phyloP scores from a whole-genome alignment of 2,113 vertebrate species.

The Picathartes gymnocephalus region DNA sequence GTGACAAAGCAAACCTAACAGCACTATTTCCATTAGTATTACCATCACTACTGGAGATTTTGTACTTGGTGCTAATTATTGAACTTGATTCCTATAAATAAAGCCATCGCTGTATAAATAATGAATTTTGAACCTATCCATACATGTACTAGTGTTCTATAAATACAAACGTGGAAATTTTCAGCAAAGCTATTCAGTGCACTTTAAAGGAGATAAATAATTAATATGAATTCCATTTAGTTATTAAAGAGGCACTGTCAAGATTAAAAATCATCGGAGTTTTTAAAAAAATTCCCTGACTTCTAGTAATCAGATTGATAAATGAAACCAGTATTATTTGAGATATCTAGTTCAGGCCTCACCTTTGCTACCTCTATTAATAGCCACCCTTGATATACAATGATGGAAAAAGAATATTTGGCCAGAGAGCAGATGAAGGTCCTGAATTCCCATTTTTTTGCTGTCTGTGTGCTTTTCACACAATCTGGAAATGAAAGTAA shows the following conservation, averaged over 20 bases:
- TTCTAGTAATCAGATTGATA: neutral
- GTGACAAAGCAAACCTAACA: neutral
- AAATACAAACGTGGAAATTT: slow-evolving; percentile 25
- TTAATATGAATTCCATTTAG: slow-evolving; percentile 39
- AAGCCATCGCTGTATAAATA: slow-evolving; percentile 24
- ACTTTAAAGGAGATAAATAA: slow-evolving; percentile 55
- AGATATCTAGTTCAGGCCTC: neutral
- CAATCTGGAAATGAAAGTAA: neutral
- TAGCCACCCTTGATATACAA: neutral
- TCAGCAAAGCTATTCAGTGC: slow-evolving; percentile 9
- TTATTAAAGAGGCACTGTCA: slow-evolving; percentile 32
- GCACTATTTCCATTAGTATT: neutral
- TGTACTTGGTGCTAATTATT: neutral
- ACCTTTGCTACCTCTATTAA: neutral
- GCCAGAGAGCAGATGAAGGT: neutral
- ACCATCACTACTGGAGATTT: neutral
- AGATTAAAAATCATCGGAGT: slow-evolving; percentile 19
- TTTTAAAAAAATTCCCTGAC: slow-evolving; percentile 15
- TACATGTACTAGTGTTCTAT: slow-evolving; percentile 8
- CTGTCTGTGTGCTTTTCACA: neutral
- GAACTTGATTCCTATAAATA: slow-evolving; percentile 16
- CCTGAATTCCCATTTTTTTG: neutral
- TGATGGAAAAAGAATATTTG: neutral
- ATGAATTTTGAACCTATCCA: slow-evolving; percentile 25
- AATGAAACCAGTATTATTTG: neutral